Evolutionary conservation across 2,888 invertebrate genomes (phyloP), one percentile per base, ranked within the genome.

Genomic region (Apamea crenata): DNA sequence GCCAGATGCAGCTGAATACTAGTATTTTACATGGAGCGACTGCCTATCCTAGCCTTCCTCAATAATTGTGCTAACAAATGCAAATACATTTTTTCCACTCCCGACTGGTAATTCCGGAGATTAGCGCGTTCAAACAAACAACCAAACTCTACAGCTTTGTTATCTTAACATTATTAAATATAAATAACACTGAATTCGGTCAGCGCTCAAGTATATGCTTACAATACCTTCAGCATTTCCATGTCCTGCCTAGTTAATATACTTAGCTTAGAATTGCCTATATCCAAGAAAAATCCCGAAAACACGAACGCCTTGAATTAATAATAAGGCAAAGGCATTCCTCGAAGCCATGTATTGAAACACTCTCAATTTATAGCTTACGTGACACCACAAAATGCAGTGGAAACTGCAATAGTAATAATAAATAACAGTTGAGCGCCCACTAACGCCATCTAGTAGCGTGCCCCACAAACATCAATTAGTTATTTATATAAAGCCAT

Each of bases 401-500:
- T n/a, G 32, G 76, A 53, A 86, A 77, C 78, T 74, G 85, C 81
- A 71, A 53, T 47, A 77, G 81, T 70, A 84, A 73, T 66, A 87
- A 81, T 80, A 75, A 53, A 85, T 76, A 78, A 50, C 40, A n/a
- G 40, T 59, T 21, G 14, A 50, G 50, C 53, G 25, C 4, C 65
- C 21, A 70, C 71, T 66, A 87, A 66, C 87, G 77, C 87, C 85
- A 87, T 87, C 85, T 87, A 85, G 80, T 63, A 25, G 40, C 66
- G 25, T 61, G 67, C 44, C 44, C 81, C 50, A 87, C 59, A 80
- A 77, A 75, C 67, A 61, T 56, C 77, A 76, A 74, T 83, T 68
- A 65, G 67, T 69, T 85, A 81, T 89, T 80, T 87, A 81, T 77
- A 84, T 86, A 80, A 67, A 83, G 75, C 81, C 74, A 84, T 89